Evolutionary conservation across 1,140 invertebrate species (phyloP).

Genomic region (Vollenhovia emeryi): DNA sequence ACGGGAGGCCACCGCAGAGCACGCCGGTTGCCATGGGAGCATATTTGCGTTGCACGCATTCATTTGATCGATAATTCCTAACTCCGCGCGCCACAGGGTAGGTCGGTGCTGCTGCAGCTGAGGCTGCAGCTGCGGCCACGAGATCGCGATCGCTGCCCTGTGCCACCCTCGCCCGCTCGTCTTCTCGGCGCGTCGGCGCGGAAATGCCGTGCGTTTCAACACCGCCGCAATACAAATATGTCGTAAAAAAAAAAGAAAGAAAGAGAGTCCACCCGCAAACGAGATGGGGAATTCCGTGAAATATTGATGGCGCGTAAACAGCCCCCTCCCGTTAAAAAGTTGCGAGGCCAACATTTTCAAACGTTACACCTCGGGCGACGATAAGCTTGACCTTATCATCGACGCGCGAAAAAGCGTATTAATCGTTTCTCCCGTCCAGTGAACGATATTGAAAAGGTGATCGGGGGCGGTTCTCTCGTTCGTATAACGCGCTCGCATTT

Average conservation of each 20-base stretch:
- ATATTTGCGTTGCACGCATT: conserved; percentile 67
- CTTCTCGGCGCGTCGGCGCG: conserved; percentile 7
- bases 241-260: neutral
- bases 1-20: neutral
- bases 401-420: neutral
- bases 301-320: neutral
- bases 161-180: neutral
- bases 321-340: neutral
- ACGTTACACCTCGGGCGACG: neutral
- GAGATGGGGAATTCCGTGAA: neutral
- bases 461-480: neutral
- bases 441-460: neutral
- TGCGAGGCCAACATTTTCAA: neutral
- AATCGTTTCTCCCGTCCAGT: neutral
- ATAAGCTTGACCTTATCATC: neutral
- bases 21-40: conserved; percentile 71
- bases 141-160: conserved; percentile 45
- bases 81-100: conserved; percentile 44
- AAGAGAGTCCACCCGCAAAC: neutral
- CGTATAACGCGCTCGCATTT: neutral
- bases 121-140: conserved; percentile 27
- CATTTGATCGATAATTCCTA: conserved; percentile 76
- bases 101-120: conserved; percentile 51
- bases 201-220: conserved; percentile 12
- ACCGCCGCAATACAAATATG: conserved; percentile 16